These are phyloP conservation scores for Yasuhikotakia modesta DNA, from an alignment of 2,797 vertebrate genomes.

Conservation along the genomic window DNA sequence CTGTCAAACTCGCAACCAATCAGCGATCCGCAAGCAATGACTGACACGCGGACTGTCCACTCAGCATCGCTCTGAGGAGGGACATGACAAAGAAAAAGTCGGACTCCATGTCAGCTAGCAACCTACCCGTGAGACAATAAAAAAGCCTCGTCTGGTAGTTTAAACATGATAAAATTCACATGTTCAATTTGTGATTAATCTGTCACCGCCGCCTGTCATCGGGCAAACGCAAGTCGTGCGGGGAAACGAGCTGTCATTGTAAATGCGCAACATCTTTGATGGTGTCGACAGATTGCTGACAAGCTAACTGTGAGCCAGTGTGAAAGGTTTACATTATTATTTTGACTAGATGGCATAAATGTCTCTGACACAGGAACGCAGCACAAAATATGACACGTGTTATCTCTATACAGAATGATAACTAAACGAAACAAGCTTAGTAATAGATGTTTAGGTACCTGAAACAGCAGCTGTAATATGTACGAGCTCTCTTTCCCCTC, in stretches of 20 bases:
- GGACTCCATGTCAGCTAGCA: slow-evolving; percentile 74
- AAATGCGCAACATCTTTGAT: too few species aligned
- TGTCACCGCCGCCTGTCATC: slow-evolving; percentile 2
- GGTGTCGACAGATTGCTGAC: slow-evolving; percentile 64
- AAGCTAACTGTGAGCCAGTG: slow-evolving; percentile 63
- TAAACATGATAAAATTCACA: slow-evolving; percentile 33
- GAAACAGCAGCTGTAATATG: slow-evolving; percentile 85
- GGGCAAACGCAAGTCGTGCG: slow-evolving; percentile 14
- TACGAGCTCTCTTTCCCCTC: slow-evolving; percentile 73
- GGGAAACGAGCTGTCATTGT: slow-evolving; percentile 58
- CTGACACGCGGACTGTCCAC: slow-evolving; percentile 66
- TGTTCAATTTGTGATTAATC: slow-evolving; percentile 17
- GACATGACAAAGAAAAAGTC: slow-evolving; percentile 64
- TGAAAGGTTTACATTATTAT: slow-evolving; percentile 62
- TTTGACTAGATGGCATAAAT: slow-evolving; percentile 47
- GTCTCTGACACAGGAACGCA: slow-evolving; percentile 30
- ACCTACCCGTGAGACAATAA: slow-evolving; percentile 75
- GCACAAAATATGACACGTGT: slow-evolving; percentile 13
- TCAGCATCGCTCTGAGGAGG: slow-evolving; percentile 66
- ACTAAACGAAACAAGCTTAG: slow-evolving; percentile 56
- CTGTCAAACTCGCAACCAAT: slow-evolving; percentile 75
- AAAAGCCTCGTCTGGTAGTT: slow-evolving; percentile 47
- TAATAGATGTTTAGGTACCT: slow-evolving; percentile 72
- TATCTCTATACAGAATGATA: slow-evolving; percentile 28
- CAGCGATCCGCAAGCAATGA: slow-evolving; percentile 57